Percentiles rank a stretch among this genome's conserved stretches.
Evolutionary conservation across 2,113 vertebrate species (phyloP).

Genomic region (Regulus satrapa): DNA sequence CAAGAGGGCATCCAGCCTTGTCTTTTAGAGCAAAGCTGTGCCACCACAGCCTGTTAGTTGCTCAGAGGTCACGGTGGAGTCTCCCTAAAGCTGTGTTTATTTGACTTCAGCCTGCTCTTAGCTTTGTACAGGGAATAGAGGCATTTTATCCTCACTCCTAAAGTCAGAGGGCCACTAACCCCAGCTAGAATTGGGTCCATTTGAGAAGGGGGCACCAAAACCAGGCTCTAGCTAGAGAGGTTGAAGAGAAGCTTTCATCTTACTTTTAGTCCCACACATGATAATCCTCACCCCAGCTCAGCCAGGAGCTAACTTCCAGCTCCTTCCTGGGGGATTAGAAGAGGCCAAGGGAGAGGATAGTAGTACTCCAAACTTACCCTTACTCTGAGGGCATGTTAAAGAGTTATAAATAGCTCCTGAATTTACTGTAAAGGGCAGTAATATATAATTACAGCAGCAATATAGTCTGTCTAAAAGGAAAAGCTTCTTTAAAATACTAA

Average conservation of each 20-base stretch:
- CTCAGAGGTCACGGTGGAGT: fast-evolving
- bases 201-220: not conserved
- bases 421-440: fast-evolving
- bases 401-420: fast-evolving
- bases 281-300: not conserved
- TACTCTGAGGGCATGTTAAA: fast-evolving
- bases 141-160: not conserved
- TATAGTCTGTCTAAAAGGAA: fast-evolving
- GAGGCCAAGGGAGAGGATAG: fast-evolving
- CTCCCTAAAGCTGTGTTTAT: not conserved
- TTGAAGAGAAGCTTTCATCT: fast-evolving
- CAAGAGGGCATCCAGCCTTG: not conserved
- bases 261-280: fast-evolving
- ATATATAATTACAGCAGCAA: too few relatives aligned
- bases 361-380: fast-evolving
- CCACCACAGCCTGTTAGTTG: not conserved
- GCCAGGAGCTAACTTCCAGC: not conserved
- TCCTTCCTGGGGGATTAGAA: not conserved
- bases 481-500: not conserved
- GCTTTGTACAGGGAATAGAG: not conserved
- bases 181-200: not conserved
- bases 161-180: not conserved
- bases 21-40: not conserved
- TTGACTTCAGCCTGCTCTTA: not conserved
- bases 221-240: not conserved